These are phyloP conservation scores for Nasonovia ribisnigri DNA, from an alignment of 2,888 invertebrate species.

Conservation along the genomic window DNA sequence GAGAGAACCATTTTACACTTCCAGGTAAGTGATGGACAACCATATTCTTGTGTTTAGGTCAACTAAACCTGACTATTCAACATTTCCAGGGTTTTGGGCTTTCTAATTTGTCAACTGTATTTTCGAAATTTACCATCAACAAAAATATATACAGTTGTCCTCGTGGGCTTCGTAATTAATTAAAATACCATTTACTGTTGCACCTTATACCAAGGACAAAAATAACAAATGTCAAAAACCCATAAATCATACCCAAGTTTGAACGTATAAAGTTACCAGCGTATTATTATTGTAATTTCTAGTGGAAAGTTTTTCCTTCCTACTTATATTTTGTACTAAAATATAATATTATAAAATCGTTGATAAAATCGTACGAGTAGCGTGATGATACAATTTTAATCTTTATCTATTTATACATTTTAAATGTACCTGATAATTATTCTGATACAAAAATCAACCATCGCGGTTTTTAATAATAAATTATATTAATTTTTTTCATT, in stretches of 20 bases:
- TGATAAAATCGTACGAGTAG: not conserved
- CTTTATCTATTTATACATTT: not conserved
- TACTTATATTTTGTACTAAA: not conserved
- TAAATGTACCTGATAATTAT: not conserved
- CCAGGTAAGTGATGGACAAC: constrained; percentile 7
- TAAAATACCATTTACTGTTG: constrained; percentile 1
- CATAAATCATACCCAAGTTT: constrained; percentile 2
- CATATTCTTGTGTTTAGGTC: not conserved
- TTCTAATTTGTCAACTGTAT: constrained; percentile 5
- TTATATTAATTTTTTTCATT: not conserved
- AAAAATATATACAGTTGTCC: constrained; percentile 6
- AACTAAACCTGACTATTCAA: not conserved
- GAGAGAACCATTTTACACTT: constrained; percentile 29
- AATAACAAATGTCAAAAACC: not conserved
- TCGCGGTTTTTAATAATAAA: not conserved
- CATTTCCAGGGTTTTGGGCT: not conserved
- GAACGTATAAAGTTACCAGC: not conserved
- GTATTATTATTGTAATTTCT: not conserved
- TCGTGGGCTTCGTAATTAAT: not conserved
- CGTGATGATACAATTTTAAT: not conserved
- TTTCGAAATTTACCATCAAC: not conserved
- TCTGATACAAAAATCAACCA: not conserved
- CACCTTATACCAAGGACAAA: not conserved
- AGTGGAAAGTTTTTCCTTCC: not conserved
- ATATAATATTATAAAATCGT: not conserved